Conservation (phyloP, 2,113 vertebrate genomes). For the Hystrix cristata region DNA sequence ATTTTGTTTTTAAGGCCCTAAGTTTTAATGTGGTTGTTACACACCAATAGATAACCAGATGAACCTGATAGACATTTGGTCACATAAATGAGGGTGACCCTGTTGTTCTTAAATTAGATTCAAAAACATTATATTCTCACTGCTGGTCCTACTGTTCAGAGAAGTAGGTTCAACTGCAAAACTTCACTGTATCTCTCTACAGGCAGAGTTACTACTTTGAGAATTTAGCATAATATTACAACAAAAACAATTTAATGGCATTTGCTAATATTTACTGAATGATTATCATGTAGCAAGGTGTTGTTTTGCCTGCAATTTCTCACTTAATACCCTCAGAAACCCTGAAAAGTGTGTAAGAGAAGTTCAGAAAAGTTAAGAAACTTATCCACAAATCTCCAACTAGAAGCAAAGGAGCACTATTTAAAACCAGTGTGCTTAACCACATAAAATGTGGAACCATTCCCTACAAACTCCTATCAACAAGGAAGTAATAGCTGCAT, state of each 20-base stretch:
- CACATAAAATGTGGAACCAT: neutral
- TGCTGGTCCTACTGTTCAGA: neutral
- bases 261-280: neutral
- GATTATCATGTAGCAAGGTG: neutral
- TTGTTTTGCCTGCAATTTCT: neutral
- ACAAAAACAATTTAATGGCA: neutral
- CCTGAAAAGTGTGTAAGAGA: neutral
- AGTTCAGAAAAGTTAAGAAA: conserved; percentile 28
- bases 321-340: neutral
- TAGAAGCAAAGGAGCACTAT: neutral
- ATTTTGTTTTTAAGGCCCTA: neutral
- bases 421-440: neutral
- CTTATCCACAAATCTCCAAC: neutral
- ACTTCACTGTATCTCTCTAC: neutral
- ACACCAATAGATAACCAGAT: neutral
- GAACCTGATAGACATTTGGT: neutral
- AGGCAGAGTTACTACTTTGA: neutral
- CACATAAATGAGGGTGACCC: neutral
- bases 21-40: neutral
- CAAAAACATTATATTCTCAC: neutral
- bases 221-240: neutral
- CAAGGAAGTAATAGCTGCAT: neutral
- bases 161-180: neutral
- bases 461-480: neutral
- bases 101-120: neutral